Evolutionary conservation across 2,113 vertebrate species (phyloP).

Genomic region (Coracopsis vasa): DNA sequence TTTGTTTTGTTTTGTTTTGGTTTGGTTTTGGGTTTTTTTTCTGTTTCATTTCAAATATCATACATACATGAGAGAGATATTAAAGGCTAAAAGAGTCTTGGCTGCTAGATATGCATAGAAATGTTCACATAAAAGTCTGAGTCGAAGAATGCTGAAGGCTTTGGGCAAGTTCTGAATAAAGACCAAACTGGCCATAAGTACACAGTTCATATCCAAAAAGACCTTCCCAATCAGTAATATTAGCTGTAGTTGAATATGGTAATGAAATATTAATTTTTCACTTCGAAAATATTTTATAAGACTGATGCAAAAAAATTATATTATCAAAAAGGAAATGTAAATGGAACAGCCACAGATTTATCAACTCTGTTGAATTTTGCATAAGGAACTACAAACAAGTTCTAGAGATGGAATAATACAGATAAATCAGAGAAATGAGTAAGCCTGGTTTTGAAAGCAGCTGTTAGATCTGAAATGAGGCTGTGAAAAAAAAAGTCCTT

Average conservation of each 20-base stretch:
- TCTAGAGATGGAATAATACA: background rate
- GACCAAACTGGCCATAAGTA: background rate
- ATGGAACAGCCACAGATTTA: background rate
- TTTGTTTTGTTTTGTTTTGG: too few species aligned
- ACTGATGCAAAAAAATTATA: background rate
- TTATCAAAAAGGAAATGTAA: background rate
- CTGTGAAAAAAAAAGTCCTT: background rate
- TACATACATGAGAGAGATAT: background rate
- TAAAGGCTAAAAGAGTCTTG: background rate
- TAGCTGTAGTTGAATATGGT: background rate
- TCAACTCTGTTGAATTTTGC: constrained; percentile 26
- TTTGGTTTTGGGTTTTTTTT: background rate
- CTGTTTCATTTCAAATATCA: background rate
- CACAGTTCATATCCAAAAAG: background rate
- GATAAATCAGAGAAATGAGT: constrained; percentile 2
- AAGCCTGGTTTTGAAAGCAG: background rate
- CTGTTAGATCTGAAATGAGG: background rate
- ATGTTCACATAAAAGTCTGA: background rate
- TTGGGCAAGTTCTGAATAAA: background rate
- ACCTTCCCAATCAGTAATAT: background rate
- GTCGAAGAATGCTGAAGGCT: background rate
- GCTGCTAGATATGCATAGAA: background rate
- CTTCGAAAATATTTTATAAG: constrained; percentile 14
- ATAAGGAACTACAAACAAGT: background rate
- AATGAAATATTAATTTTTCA: constrained; percentile 8